Evolutionary conservation across 2,797 vertebrate genomes (phyloP), one percentile per base, ranked within the genome.

Genomic region (Gymnoscopelus microlampas): DNA sequence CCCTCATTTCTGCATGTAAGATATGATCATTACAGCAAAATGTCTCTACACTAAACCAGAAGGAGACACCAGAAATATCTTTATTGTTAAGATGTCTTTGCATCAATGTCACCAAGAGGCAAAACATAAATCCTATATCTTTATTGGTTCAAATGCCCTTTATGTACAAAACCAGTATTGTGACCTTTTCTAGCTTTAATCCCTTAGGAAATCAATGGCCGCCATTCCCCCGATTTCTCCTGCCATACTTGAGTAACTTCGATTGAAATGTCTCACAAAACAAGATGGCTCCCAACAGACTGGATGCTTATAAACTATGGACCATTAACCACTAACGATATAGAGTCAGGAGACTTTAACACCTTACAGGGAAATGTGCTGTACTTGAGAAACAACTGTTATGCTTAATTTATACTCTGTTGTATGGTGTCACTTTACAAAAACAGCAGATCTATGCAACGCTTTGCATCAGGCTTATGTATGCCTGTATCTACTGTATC

Each of bases 191-290:
- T 19, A 55, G 11, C 47, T 9, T 9, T 12, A 61, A 60, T 48
- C 23, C 53, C 48, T 44, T 1, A 57, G 1, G 53, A 49, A 74
- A 68, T 65, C 12, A 73, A 60, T 49, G 11, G 8, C 3, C 48
- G 2, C 35, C 50, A 29, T 63, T 55, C n/a, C 68, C 53, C 56
- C 23, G 13, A 13, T 47, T 13, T 44, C 13, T 7, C 4, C 11
- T 14, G 10, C 63, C n/a, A 5, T 58, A 26, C 44, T 61, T 14
- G 48, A 54, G 23, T 47, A 51, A 9, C 68, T 60, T 57, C 63
- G 70, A 80, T 69, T 78, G 54, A 76, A 77, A 69, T 58, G 49
- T 58, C 56, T 53, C 58, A 15, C 47, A 51, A 7, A 53, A 59
- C 62, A 50, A 39, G n/a, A 70, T 58, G 23, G 58, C 70, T 48